Evolutionary conservation across 2,113 vertebrate genomes (phyloP).

Genomic region (Brienomyrus brachyistius): DNA sequence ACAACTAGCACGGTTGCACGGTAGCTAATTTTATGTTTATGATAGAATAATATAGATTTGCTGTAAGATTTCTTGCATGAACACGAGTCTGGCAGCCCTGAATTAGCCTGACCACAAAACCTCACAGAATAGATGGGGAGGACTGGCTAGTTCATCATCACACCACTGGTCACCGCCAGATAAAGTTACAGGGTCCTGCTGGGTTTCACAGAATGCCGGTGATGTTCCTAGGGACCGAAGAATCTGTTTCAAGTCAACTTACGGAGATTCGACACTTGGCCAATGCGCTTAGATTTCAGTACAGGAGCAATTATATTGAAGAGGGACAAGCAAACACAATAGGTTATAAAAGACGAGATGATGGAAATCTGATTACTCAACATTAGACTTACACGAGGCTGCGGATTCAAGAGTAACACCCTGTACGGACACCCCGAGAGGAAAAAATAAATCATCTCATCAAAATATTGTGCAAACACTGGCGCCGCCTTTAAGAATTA

Average conservation of each 20-base stretch:
- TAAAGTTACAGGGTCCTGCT: constrained; percentile 49
- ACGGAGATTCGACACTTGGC: constrained; percentile 56
- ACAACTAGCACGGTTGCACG: too few relatives aligned
- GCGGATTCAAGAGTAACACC: neutral
- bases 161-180: constrained; percentile 59
- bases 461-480: neutral
- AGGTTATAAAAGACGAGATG: neutral
- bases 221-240: constrained; percentile 55
- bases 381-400: neutral
- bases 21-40: too few relatives aligned
- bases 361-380: neutral
- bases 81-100: too few relatives aligned
- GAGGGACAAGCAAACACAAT: constrained; percentile 10
- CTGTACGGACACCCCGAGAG: neutral
- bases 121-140: constrained; percentile 17
- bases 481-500: neutral
- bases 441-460: neutral
- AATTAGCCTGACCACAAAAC: neutral
- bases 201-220: constrained; percentile 46
- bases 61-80: too few relatives aligned
- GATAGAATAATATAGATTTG: too few relatives aligned
- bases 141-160: constrained; percentile 44
- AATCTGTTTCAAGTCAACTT: constrained; percentile 53
- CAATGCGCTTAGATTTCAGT: constrained; percentile 51
- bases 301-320: constrained; percentile 39